A percentile compares a stretch with the other conserved stretches of the same genome.
phyloP scores from a whole-genome alignment of 1,140 invertebrate species.

The Drosophila nigrodunni region DNA sequence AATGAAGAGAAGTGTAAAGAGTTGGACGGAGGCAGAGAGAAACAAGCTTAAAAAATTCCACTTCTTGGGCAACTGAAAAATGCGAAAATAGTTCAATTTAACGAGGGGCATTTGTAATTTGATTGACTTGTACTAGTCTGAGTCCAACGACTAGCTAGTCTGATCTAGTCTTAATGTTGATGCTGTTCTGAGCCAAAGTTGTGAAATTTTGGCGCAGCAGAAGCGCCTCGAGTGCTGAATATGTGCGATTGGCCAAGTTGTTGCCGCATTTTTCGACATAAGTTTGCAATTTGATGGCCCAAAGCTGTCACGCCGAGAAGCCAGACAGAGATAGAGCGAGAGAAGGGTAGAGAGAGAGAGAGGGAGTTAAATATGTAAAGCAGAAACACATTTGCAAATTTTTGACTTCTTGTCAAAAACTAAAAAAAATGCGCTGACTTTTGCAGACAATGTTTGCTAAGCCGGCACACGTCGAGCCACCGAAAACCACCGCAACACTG shows the following conservation, averaged over 20 bases:
- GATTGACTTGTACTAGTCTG: conserved; percentile 64
- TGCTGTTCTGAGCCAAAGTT: conserved; percentile 61
- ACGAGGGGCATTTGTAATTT: conserved; percentile 79
- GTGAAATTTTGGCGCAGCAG: conserved; percentile 68
- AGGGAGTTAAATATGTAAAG: conserved; percentile 34
- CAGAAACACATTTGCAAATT: conserved; percentile 70
- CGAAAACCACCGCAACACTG: conserved; percentile 5
- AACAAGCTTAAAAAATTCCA: conserved; percentile 11
- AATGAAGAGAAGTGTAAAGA: too few relatives aligned
- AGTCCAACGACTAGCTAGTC: conserved; percentile 4
- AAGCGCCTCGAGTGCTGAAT: conserved; percentile 64
- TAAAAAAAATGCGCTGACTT: conserved; percentile 17
- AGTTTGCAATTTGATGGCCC: conserved; percentile 66
- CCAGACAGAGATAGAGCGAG: not conserved
- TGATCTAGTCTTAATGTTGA: conserved; percentile 26
- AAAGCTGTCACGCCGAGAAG: conserved; percentile 72
- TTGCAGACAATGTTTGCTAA: conserved; percentile 69
- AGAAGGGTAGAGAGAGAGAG: conserved; percentile 25
- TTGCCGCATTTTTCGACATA: conserved; percentile 73
- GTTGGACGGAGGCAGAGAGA: too few relatives aligned
- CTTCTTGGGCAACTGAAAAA: conserved; percentile 11
- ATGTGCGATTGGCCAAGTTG: conserved; percentile 64
- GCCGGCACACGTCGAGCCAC: conserved; percentile 77
- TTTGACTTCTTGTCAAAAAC: conserved; percentile 74
- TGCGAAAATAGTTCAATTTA: conserved; percentile 68